Evolutionary conservation across 2,797 vertebrate genomes (phyloP), one percentile per base, ranked within the genome.

Genomic region (Lagocephalus sceleratus): DNA sequence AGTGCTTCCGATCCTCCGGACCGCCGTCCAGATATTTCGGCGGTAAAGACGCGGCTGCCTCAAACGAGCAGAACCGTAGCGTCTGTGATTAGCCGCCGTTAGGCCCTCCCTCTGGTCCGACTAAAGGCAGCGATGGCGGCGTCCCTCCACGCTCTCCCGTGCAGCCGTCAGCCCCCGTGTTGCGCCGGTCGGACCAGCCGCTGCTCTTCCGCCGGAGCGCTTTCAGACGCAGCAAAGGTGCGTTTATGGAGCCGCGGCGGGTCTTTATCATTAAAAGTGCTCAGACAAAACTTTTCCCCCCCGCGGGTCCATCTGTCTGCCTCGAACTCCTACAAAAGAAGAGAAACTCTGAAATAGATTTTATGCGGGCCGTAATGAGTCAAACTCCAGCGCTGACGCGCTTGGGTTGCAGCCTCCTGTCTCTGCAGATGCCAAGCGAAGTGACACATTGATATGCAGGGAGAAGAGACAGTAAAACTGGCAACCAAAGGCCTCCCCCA

Each of bases 321-420:
- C 17, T 41, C 44, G 51, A 55, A 76, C 51, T 64, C 67, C 57
- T 60, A 63, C 57, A 11, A 38, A 51, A 61, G 60, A 81, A 82
- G 79, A 81, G 59, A 73, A 87, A 87, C 82, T 85, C 81, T 58
- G 66, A 52, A 83, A 83, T 81, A 84, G 75, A 79, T 77, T 76
- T 68, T 55, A 47, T 57, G 35, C 66, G 19, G 67, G 46, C 67
- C 57, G 65, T 85, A 85, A 86, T 86, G 83, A 87, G 72, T 83
- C 79, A 74, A 73, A 75, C 72, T 45, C 56, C 61, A 61, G 58
- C 56, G 70, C 47, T 68, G 78, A 66, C 75, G 79, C 75, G 83
- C 84, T 85, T 72, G 80, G 79, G 54, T 79, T 82, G 83, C 81
- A 79, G 80, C 78, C 81, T 84, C 85, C 82, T 83, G 85, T 85